A percentile compares a stretch with the other conserved stretches of the same genome.
These are phyloP conservation scores for Benthosema pterotum DNA, from an alignment of 2,797 vertebrate genomes.

Conservation along the genomic window DNA sequence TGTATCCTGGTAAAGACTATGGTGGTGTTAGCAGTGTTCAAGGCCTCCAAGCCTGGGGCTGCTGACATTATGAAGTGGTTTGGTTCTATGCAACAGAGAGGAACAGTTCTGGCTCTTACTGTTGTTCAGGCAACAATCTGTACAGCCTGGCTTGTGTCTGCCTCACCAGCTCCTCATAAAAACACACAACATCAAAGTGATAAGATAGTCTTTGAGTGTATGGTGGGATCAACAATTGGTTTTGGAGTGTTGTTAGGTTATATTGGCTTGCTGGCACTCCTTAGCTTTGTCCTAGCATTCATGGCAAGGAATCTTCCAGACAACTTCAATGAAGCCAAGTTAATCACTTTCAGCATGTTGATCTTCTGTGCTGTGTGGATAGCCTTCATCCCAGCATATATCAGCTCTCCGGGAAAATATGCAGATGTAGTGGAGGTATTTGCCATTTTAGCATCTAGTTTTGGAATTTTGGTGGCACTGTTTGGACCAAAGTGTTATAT, in stretches of 20 bases:
- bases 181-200: slow-evolving; percentile 35
- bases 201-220: slow-evolving; percentile 49
- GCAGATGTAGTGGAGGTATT: slow-evolving; percentile 50
- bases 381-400: slow-evolving; percentile 49
- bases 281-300: no score
- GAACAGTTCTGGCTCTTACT: slow-evolving; percentile 36
- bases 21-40: slow-evolving; percentile 34
- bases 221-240: slow-evolving; percentile 31
- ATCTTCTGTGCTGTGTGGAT: slow-evolving; percentile 54
- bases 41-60: no score
- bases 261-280: no score
- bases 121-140: no score
- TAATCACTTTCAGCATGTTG: slow-evolving; percentile 57
- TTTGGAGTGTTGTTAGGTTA: no score
- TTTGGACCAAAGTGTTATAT: slow-evolving; percentile 57
- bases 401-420: slow-evolving; percentile 56
- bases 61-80: no score
- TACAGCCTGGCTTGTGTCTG: no score
- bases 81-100: slow-evolving; percentile 33
- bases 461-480: slow-evolving; percentile 47
- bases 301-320: slow-evolving; percentile 4
- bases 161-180: slow-evolving; percentile 22
- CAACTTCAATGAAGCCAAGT: slow-evolving; percentile 51
- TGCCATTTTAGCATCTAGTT: slow-evolving; percentile 54
- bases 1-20: slow-evolving; percentile 46